A percentile compares a stretch with the other conserved stretches of the same genome.
phyloP scores from a whole-genome alignment of 2,113 vertebrate genomes.

The Arenaria interpres region DNA sequence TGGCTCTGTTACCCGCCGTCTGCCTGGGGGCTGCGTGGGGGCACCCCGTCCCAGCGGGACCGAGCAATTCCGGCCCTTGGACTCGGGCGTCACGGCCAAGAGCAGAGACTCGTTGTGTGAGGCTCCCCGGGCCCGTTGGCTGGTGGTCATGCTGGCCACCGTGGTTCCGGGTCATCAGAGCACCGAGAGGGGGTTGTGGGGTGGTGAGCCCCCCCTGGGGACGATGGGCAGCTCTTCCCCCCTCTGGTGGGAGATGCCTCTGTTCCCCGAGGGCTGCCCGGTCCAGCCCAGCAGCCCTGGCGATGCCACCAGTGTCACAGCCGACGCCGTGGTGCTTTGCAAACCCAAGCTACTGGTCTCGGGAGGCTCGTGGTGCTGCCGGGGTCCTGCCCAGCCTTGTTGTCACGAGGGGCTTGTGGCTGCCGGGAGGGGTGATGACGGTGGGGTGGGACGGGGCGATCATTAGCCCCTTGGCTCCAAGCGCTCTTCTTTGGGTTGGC shows the following conservation, averaged over 20 bases:
- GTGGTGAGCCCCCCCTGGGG: neutral
- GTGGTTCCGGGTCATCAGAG: fast-evolving
- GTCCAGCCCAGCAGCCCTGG: neutral
- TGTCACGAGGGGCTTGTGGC: neutral
- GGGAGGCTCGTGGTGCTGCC: neutral
- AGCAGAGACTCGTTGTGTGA: neutral
- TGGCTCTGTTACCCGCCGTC: neutral
- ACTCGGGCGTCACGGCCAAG: fast-evolving
- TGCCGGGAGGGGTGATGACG: fast-evolving
- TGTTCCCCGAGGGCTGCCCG: neutral
- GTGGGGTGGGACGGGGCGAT: neutral
- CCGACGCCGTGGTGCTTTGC: neutral
- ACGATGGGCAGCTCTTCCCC: neutral
- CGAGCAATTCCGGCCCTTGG: neutral
- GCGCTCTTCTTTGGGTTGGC: fast-evolving
- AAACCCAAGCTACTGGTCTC: fast-evolving
- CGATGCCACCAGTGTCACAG: fast-evolving
- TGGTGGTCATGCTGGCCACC: neutral
- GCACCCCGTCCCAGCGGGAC: neutral
- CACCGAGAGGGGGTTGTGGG: neutral
- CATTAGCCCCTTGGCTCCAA: neutral
- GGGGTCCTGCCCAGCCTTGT: neutral
- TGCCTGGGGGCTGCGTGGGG: neutral
- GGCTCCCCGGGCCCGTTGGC: neutral
- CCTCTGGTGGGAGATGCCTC: neutral